Evolutionary conservation across 2,888 invertebrate genomes (phyloP).

Genomic region (Calameuta pallipes): DNA sequence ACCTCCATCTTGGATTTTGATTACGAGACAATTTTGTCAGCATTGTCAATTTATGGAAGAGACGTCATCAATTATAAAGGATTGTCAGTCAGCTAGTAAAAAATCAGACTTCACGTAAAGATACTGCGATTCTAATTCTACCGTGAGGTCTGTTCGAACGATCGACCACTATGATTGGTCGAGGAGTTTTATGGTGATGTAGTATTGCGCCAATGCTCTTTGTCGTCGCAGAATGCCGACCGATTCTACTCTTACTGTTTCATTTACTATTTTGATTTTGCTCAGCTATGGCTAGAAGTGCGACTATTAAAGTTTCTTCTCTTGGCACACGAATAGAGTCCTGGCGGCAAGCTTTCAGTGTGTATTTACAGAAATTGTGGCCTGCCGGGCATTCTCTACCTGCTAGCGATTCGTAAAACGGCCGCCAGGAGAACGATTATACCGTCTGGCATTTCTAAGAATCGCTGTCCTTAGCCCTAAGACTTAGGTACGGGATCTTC

Average conservation of each 20-base stretch:
- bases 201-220: neutral
- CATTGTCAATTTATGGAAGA: neutral
- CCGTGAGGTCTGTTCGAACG: neutral
- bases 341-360: slow-evolving; percentile 50
- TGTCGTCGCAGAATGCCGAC: neutral
- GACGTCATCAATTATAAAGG: neutral
- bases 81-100: neutral
- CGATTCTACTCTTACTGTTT: slow-evolving; percentile 6
- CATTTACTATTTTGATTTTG: slow-evolving; percentile 15
- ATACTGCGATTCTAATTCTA: neutral
- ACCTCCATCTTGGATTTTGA: neutral
- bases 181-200: neutral
- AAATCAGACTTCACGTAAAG: neutral
- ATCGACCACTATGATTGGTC: neutral
- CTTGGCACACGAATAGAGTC: slow-evolving; percentile 28
- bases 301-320: slow-evolving; percentile 36
- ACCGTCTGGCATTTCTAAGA: slow-evolving; percentile 51
- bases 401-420: slow-evolving; percentile 56
- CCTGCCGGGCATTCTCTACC: slow-evolving; percentile 55
- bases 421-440: slow-evolving; percentile 55
- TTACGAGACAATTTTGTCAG: neutral
- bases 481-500: slow-evolving; percentile 32
- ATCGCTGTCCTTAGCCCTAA: slow-evolving; percentile 50
- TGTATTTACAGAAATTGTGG: slow-evolving; percentile 64
- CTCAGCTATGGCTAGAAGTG: slow-evolving; percentile 23